phyloP scores from a whole-genome alignment of 2,888 invertebrate species.

The Malachius bipustulatus region DNA sequence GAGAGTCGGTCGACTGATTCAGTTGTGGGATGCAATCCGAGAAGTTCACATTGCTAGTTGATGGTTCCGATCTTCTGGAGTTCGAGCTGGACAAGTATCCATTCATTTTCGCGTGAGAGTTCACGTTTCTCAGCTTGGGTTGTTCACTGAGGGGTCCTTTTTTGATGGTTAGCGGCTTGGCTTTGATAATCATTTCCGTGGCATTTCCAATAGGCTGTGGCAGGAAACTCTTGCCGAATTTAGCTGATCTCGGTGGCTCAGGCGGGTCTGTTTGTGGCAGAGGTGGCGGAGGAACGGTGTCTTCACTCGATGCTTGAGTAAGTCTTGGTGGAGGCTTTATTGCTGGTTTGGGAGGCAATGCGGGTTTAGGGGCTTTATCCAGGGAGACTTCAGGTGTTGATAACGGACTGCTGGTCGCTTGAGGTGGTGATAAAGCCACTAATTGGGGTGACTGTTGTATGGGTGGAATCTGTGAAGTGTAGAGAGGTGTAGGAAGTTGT shows the following conservation, averaged over 20 bases:
- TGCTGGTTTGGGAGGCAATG: conserved; percentile 73
- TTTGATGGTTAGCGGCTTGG: conserved; percentile 71
- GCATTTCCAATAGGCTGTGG: conserved; percentile 24
- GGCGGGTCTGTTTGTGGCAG: conserved; percentile 33
- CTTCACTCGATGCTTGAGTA: conserved; percentile 26
- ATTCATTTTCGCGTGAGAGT: conserved; percentile 41
- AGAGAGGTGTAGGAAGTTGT: conserved; percentile 22
- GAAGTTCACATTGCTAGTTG: conserved; percentile 58
- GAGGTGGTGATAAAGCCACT: conserved; percentile 43
- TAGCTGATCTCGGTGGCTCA: conserved; percentile 6
- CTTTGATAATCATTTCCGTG: conserved; percentile 49
- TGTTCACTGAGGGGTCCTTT: conserved; percentile 74
- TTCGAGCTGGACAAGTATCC: conserved; percentile 57
- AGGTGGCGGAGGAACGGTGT: conserved; percentile 38
- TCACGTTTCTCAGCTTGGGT: conserved; percentile 55
- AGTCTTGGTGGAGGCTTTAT: conserved; percentile 48
- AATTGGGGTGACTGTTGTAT: conserved; percentile 22
- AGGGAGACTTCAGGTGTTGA: conserved; percentile 42
- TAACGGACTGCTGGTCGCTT: conserved; percentile 48
- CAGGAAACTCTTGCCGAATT: not conserved
- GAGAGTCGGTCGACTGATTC: conserved; percentile 51
- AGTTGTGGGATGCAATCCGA: not conserved
- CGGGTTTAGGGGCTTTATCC: conserved; percentile 57
- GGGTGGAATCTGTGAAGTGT: conserved; percentile 14
- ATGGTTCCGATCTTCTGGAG: conserved; percentile 66